A percentile compares a stretch with the other conserved stretches of the same genome.
Evolutionary conservation across 2,797 vertebrate species (phyloP).

Genomic region (Malacoctenus gilli): DNA sequence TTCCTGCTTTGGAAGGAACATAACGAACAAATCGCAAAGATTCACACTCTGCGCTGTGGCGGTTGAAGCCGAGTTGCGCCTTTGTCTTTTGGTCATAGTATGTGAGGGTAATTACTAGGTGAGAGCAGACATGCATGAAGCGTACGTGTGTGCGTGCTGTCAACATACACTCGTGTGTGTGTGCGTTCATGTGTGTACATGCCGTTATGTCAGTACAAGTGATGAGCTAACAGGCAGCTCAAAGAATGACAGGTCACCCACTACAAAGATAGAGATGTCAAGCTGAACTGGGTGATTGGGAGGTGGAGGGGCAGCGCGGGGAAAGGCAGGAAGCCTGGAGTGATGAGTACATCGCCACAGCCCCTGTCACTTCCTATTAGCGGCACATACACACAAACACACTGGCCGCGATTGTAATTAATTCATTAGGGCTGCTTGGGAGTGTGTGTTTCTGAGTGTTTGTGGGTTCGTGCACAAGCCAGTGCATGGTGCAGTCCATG

Average conservation of each 20-base stretch:
- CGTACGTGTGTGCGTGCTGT: neutral
- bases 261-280: constrained; percentile 79
- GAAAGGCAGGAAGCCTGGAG: constrained; percentile 65
- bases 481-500: constrained; percentile 13
- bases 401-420: constrained; percentile 68
- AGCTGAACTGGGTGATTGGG: constrained; percentile 53
- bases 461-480: constrained; percentile 7
- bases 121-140: constrained; percentile 20
- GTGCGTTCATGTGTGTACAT: constrained; percentile 22
- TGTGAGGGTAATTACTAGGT: constrained; percentile 28
- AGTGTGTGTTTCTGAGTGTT: constrained; percentile 22
- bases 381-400: constrained; percentile 56
- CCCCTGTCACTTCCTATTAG: constrained; percentile 79
- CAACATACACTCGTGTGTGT: neutral
- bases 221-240: constrained; percentile 61
- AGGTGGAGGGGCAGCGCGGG: constrained; percentile 13
- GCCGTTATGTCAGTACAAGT: constrained; percentile 44
- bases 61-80: neutral
- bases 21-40: constrained; percentile 11
- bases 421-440: constrained; percentile 64
- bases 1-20: no score
- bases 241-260: constrained; percentile 75
- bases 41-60: no score
- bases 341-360: constrained; percentile 68
- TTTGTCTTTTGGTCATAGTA: constrained; percentile 11